Evolutionary conservation across 1,140 invertebrate species (phyloP), one percentile per base, ranked within the genome.

Genomic region (Cepaea nemoralis): DNA sequence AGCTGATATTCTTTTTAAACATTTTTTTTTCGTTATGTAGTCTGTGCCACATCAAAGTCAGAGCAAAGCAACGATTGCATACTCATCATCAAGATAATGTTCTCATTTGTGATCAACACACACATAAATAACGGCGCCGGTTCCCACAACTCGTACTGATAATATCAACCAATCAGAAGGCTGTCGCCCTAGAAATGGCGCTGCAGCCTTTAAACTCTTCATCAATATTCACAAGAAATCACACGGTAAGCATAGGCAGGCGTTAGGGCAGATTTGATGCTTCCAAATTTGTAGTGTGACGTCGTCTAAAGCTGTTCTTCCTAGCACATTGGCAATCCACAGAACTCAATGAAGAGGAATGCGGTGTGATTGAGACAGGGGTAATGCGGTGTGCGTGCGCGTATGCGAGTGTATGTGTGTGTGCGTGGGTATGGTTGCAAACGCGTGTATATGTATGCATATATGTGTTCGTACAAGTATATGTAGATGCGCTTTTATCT

Each of bases 371-470:
- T 48, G n/a, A n/a, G n/a, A n/a, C n/a, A n/a, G n/a, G n/a, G n/a
- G n/a, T n/a, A n/a, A n/a, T n/a, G n/a, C n/a, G n/a, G 45, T 75
- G 40, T 75, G 19, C 19, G 40, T 75, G 40, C 19, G 45, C 59
- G 75, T 77, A 45, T 22, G 75, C 10, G 33, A 59, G 75, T 77
- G 33, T 77, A 45, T 59, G 48, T 77, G 50, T 77, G 75, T 77
- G 48, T 59, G 75, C 59, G n/a, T 59, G 48, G 19, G 48, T 59
- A 31, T 55, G 33, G 19, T 16, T 59, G 75, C 24, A 5, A 12
- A 14, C 24, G 55, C 33, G n/a, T 74, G 71, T 74, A 16, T 74
- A 48, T 74, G 71, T 74, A 40, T 74, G 39, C 39, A 40, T 42
- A 35, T 37, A 24, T n/a, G n/a, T n/a, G n/a, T n/a, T 45, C 42